A percentile compares a stretch with the other conserved stretches of the same genome.
Conservation (phyloP, 2,797 vertebrate genomes). For the Hippopotamyrus pictus region DNA sequence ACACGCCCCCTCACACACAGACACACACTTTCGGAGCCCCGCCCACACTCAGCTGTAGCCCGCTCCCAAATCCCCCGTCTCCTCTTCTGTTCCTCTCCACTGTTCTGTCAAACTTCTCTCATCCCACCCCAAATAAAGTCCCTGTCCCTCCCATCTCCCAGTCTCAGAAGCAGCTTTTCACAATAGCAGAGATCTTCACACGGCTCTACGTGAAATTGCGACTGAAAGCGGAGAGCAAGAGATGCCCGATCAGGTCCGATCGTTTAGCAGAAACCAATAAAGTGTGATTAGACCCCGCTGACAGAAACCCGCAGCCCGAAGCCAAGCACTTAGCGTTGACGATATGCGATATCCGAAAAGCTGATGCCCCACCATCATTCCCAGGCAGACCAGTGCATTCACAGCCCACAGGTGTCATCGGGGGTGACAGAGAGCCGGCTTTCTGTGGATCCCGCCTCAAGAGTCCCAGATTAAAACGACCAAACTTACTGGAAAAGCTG, state of each 20-base stretch:
- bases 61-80: background rate
- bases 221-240: conserved; percentile 52
- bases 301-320: conserved; percentile 50
- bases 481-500: conserved; percentile 11
- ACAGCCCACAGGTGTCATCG: conserved; percentile 43
- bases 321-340: conserved; percentile 61
- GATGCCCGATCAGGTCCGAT: conserved; percentile 59
- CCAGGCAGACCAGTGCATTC: conserved; percentile 56
- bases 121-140: background rate
- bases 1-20: background rate
- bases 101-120: background rate
- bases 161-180: background rate
- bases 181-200: background rate
- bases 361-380: conserved; percentile 53
- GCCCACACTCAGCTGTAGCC: background rate
- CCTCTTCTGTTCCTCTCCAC: background rate
- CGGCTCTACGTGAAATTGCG: conserved; percentile 29
- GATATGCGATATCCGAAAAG: conserved; percentile 67
- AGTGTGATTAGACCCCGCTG: conserved; percentile 50
- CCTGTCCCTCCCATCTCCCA: background rate
- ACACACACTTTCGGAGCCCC: background rate
- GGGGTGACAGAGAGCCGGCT: background rate
- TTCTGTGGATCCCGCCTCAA: background rate
- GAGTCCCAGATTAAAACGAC: background rate
- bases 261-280: conserved; percentile 65